phyloP scores from a whole-genome alignment of 2,113 vertebrate species.

The Lamprotornis superbus region DNA sequence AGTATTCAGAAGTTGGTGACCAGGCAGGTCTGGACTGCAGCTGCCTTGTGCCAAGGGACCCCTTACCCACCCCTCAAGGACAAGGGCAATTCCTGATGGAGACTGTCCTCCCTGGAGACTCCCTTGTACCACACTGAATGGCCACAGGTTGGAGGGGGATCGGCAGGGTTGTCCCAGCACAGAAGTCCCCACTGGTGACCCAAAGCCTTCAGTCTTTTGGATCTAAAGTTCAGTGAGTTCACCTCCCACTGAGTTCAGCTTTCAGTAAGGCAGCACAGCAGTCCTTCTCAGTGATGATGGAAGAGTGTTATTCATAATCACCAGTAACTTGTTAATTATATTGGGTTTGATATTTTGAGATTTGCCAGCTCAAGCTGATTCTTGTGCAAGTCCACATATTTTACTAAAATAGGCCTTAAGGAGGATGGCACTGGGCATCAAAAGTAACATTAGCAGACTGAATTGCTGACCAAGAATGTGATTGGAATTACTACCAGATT shows the following conservation, averaged over 20 bases:
- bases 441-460: not conserved
- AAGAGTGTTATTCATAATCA: not conserved
- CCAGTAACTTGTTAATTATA: not conserved
- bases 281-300: not conserved
- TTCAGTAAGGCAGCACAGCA: not conserved
- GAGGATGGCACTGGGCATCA: not conserved
- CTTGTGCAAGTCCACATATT: not conserved
- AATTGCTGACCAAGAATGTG: not conserved
- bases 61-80: not conserved
- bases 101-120: not conserved
- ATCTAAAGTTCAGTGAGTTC: not conserved
- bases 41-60: no score
- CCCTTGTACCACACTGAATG: not conserved
- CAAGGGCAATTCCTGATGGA: not conserved
- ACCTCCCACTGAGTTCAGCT: not conserved
- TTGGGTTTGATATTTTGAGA: not conserved
- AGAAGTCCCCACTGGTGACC: not conserved
- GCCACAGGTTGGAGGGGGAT: not conserved
- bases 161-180: rapidly evolving
- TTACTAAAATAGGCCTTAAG: not conserved
- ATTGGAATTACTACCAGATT: not conserved
- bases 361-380: not conserved
- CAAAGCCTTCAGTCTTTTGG: not conserved
- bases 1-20: not conserved
- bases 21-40: not conserved